Evolutionary conservation across 2,797 vertebrate genomes (phyloP), one percentile per base, ranked within the genome.

Genomic region (Clamator glandarius): DNA sequence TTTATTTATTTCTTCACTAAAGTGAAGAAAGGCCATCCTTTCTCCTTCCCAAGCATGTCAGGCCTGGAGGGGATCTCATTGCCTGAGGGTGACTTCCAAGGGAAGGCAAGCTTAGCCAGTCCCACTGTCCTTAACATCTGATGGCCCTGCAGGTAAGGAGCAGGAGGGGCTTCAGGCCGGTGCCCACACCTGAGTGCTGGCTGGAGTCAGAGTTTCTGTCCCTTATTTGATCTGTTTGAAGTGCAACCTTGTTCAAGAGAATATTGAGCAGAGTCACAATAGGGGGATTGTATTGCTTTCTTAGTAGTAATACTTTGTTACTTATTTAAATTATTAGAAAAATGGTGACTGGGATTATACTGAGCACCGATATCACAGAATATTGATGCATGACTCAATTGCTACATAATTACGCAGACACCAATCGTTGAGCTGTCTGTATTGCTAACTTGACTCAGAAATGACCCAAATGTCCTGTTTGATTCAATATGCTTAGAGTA

Each of bases 121-220:
- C 23, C 50, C 3, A 0, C 17, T 0, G 1, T 21, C 9, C 12
- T 33, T 24, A 4, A 1, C 21, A 20, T 15, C n/a, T 77, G 42
- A 25, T 1, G 3, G 31, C 17, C 25, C n/a, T 3, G 4, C 8
- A 24, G 21, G 15, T 35, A 15, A 14, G 2, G 1, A 14, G 42
- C 11, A 46, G 21, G 16, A 2, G 2, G 25, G 12, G 11, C 20
- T 46, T 39, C 39, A 29, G 12, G 18, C 10, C 1, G 0, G 15
- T 7, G 6, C n/a, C 29, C 51, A 62, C 10, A 26, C 6, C n/a
- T 1, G 0, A 33, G 5, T 12, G 25, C 39, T 1, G 1, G 25
- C 2, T 44, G 33, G 25, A 12, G 9, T 15, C 44, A 39, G 31
- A 67, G 10, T 12, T 66, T 16, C 41, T 86, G 28, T 39, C 8